Conservation (phyloP, 2,113 vertebrate species). For the Pristiophorus japonicus region DNA sequence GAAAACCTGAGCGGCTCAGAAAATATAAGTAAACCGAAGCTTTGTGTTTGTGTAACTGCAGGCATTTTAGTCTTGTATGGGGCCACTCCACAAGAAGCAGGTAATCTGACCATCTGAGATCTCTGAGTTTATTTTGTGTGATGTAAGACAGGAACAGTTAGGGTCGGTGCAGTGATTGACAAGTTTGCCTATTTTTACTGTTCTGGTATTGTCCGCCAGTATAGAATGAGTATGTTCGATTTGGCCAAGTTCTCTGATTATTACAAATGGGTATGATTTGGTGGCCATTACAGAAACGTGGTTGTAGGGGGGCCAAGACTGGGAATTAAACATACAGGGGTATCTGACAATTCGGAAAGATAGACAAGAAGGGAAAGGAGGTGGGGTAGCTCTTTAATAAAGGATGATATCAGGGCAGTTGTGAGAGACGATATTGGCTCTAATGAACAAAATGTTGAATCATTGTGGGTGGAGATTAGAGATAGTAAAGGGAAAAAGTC, state of each 20-base stretch:
- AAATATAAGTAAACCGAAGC: neutral
- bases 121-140: neutral
- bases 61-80: neutral
- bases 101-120: neutral
- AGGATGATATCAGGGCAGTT: too few species aligned
- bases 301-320: too few species aligned
- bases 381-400: too few species aligned
- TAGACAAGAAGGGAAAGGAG: too few species aligned
- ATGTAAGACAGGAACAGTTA: neutral
- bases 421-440: too few species aligned
- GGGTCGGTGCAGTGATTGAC: neutral
- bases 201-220: neutral
- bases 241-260: neutral
- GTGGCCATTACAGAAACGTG: too few species aligned
- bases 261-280: too few species aligned
- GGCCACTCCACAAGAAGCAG: neutral
- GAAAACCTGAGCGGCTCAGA: neutral
- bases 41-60: neutral
- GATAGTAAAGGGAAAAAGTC: too few species aligned
- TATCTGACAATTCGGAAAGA: too few species aligned
- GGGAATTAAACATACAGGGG: too few species aligned
- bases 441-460: too few species aligned
- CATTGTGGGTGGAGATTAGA: too few species aligned
- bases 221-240: neutral
- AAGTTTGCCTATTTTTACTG: neutral